Conservation (phyloP, 2,797 vertebrate genomes). For the Clarias laeviceps region DNA sequence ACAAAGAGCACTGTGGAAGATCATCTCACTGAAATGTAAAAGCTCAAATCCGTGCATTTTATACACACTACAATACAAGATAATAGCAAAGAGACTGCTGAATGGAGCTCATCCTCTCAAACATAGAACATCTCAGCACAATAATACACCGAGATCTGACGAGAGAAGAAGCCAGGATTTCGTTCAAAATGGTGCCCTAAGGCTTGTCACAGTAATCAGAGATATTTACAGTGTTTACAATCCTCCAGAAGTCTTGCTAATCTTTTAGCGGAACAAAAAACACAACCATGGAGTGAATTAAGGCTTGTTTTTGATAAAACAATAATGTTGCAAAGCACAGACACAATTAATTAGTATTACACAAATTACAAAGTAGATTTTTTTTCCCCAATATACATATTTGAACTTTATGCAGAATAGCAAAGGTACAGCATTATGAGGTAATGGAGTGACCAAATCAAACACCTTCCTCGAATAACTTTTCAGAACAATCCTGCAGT, state of each 20-base stretch:
- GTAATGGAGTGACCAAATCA: not conserved
- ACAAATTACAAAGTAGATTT: not conserved
- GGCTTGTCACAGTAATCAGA: not conserved
- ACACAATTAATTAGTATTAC: not conserved
- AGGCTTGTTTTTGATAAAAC: not conserved
- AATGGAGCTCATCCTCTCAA: not conserved
- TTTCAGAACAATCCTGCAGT: no score
- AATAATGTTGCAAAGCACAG: not conserved
- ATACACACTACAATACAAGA: not conserved
- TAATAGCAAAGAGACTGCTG: not conserved
- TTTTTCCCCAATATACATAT: not conserved
- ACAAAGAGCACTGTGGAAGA: not conserved
- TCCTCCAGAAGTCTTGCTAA: not conserved
- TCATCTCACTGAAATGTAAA: not conserved
- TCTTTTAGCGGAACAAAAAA: not conserved
- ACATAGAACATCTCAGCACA: not conserved
- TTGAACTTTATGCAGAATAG: not conserved
- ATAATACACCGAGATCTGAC: not conserved
- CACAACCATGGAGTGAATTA: not conserved
- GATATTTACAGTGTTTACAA: not conserved
- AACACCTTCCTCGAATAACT: not conserved
- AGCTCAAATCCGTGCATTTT: not conserved
- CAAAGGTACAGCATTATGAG: not conserved
- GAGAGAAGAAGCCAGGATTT: not conserved
- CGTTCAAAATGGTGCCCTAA: not conserved